A percentile compares a stretch with the other conserved stretches of the same genome.
Evolutionary conservation across 1,140 invertebrate genomes (phyloP).

Genomic region (Psix sp.): DNA sequence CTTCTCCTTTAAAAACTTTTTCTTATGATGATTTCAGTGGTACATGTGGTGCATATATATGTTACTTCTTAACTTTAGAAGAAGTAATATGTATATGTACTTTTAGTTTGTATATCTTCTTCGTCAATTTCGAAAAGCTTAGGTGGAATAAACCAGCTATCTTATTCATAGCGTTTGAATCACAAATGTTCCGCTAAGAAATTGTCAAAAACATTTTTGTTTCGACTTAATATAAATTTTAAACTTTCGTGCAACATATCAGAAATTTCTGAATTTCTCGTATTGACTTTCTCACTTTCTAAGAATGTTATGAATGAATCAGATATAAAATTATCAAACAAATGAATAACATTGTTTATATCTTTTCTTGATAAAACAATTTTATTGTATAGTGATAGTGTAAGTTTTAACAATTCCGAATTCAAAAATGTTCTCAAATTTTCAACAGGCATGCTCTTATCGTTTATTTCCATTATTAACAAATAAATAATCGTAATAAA

Average conservation of each 20-base stretch:
- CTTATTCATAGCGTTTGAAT: neutral
- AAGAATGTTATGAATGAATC: constrained; percentile 2
- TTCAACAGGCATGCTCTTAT: neutral
- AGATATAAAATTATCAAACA: constrained; percentile 17
- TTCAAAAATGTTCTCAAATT: constrained; percentile 2
- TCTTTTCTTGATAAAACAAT: constrained; percentile 8
- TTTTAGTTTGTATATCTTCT: neutral
- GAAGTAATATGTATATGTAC: no score
- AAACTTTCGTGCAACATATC: no score
- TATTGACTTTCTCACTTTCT: constrained; percentile 1
- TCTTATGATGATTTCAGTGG: neutral
- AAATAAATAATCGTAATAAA: constrained; percentile 1
- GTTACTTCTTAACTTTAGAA: no score
- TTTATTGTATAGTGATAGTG: constrained; percentile 7
- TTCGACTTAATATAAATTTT: no score
- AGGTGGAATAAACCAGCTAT: neutral
- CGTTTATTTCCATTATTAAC: neutral
- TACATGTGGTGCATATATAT: no score
- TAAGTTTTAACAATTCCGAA: constrained; percentile 9
- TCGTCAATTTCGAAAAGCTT: neutral
- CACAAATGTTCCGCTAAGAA: constrained; percentile 1
- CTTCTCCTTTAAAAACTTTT: constrained; percentile 8
- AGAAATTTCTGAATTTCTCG: no score
- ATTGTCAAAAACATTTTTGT: neutral
- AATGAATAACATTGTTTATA: constrained; percentile 3